Conservation (phyloP, 2,888 invertebrate genomes). For the Ormyrus rosae region DNA sequence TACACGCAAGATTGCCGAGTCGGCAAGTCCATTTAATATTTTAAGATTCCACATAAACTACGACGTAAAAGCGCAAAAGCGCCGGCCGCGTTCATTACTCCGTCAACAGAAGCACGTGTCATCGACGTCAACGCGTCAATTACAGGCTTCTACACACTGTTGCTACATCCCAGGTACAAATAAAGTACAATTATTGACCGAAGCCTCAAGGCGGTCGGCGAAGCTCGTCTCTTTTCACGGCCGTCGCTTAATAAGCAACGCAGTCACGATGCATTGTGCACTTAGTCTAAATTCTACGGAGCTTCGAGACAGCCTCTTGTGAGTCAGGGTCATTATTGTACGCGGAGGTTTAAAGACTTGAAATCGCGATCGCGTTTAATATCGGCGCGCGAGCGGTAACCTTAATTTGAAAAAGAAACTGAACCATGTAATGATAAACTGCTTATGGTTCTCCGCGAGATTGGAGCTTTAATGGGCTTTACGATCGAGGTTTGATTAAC, state of each 20-base stretch:
- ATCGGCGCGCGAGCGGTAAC: background rate
- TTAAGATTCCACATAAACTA: too few relatives aligned
- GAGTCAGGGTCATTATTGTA: slow-evolving; percentile 17
- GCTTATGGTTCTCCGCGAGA: too few relatives aligned
- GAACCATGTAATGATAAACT: background rate
- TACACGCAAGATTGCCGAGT: too few relatives aligned
- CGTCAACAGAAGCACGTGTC: too few relatives aligned
- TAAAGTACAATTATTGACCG: slow-evolving; percentile 31
- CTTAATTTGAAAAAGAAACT: slow-evolving; percentile 11
- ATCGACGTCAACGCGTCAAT: background rate
- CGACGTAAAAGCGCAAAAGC: too few relatives aligned
- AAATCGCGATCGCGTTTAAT: slow-evolving; percentile 11
- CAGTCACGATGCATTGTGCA: slow-evolving; percentile 24
- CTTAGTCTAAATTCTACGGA: slow-evolving; percentile 42
- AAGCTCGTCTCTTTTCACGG: slow-evolving; percentile 44
- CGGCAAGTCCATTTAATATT: too few relatives aligned
- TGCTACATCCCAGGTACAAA: background rate
- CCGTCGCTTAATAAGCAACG: slow-evolving; percentile 25
- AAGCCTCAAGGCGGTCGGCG: slow-evolving; percentile 36
- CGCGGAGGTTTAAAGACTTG: slow-evolving; percentile 18
- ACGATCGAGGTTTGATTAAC: too few relatives aligned
- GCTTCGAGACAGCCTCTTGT: background rate
- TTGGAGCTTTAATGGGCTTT: too few relatives aligned
- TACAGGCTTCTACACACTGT: background rate
- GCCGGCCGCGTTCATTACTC: too few relatives aligned